A percentile compares a stretch with the other conserved stretches of the same genome.
phyloP scores from a whole-genome alignment of 1,140 invertebrate species.

The Listronotus oregonensis region DNA sequence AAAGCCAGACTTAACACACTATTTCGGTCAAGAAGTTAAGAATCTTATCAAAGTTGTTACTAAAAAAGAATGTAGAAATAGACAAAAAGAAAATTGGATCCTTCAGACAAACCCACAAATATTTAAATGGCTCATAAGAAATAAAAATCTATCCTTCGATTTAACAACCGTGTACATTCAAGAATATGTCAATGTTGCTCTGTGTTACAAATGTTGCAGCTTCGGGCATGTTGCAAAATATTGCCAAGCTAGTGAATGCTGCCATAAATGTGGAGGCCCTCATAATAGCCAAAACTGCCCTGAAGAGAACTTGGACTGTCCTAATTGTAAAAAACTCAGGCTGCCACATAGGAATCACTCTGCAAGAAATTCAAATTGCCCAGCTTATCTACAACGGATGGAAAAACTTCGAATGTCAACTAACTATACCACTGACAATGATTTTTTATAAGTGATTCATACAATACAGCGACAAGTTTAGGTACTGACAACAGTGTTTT shows the following conservation, averaged over 20 bases:
- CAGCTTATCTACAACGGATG: not conserved
- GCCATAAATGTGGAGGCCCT: too few relatives aligned
- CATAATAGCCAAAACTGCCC: not conserved
- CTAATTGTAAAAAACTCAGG: not conserved
- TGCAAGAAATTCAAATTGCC: not conserved
- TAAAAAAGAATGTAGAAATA: not conserved
- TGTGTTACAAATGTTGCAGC: constrained; percentile 1
- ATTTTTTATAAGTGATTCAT: too few relatives aligned
- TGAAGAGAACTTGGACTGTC: not conserved
- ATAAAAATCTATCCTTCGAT: not conserved
- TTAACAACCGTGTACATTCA: not conserved
- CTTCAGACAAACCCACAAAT: not conserved
- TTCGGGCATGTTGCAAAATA: not conserved
- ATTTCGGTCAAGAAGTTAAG: not conserved
- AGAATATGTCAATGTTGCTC: not conserved
- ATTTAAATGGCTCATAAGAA: not conserved
- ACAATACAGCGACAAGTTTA: too few relatives aligned
- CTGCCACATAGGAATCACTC: not conserved
- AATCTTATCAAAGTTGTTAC: not conserved
- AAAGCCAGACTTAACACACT: too few relatives aligned
- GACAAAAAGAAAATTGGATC: not conserved
- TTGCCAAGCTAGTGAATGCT: too few relatives aligned
- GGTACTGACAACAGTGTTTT: not conserved
- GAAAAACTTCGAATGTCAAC: not conserved
- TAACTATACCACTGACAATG: too few relatives aligned